Evolutionary conservation across 2,888 invertebrate genomes (phyloP).

Genomic region (Caenorhabditis sp.): DNA sequence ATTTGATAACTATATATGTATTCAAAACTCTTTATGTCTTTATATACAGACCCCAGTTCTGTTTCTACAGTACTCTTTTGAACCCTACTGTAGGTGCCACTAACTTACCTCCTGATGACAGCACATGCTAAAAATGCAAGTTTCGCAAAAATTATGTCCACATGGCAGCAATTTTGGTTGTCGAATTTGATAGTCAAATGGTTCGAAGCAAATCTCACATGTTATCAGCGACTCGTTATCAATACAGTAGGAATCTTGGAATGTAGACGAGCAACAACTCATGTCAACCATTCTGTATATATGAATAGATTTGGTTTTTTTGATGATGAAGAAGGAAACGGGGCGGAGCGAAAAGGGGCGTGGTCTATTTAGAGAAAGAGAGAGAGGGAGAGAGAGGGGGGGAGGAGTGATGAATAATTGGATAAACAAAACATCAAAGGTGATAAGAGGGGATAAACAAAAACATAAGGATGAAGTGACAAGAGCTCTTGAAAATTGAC

Average conservation of each 20-base stretch:
- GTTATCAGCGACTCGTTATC: conserved; percentile 7
- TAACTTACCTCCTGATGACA: conserved; percentile 59
- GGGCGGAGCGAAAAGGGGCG: background rate
- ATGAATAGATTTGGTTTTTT: too few species aligned
- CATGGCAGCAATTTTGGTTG: conserved; percentile 66
- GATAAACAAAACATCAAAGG: too few species aligned
- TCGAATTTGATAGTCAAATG: conserved; percentile 39
- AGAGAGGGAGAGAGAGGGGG: background rate
- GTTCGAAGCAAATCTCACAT: conserved; percentile 55
- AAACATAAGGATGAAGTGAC: background rate
- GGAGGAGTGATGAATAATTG: background rate
- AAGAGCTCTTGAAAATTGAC: background rate
- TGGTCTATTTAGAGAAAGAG: background rate
- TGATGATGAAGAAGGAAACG: too few species aligned
- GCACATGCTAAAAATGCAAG: conserved; percentile 62
- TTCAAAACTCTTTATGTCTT: too few species aligned
- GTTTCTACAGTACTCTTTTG: background rate
- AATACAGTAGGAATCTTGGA: conserved; percentile 2
- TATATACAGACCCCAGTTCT: background rate
- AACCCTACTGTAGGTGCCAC: background rate
- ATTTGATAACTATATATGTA: too few species aligned
- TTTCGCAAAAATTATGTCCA: conserved; percentile 67
- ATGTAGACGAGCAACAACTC: background rate
- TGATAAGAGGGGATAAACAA: background rate
- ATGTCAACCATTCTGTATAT: background rate